Conservation (phyloP, 2,113 vertebrate species). For the Myanophis thanlyinensis region DNA sequence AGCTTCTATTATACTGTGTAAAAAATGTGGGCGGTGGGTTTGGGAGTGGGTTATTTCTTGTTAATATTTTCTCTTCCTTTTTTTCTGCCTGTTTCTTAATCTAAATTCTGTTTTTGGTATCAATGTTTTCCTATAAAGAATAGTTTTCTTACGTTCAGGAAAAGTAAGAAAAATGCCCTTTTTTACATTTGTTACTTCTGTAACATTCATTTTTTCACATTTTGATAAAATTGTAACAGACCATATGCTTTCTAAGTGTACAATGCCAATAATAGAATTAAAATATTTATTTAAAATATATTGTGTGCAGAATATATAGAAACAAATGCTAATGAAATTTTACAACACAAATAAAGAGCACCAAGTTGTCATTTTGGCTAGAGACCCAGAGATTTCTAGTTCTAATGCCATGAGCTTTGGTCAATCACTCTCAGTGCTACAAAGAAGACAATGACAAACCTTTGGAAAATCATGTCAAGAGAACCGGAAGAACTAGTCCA, state of each 20-base stretch:
- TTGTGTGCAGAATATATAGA: constrained; percentile 37
- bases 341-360: not conserved
- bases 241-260: constrained; percentile 99
- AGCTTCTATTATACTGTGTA: constrained; percentile 88
- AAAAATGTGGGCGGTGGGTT: constrained; percentile 56
- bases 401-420: not conserved
- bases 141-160: constrained; percentile 96
- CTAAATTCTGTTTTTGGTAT: constrained; percentile 95
- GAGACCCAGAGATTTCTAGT: not conserved
- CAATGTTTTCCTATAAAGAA: constrained; percentile 97
- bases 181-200: constrained; percentile 99
- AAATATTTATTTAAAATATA: constrained; percentile 99
- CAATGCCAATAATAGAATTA: constrained; percentile 99
- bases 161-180: constrained; percentile 92
- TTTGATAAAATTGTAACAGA: constrained; percentile 99
- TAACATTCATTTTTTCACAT: constrained; percentile 99
- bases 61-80: not conserved
- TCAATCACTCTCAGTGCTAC: not conserved
- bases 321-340: not conserved
- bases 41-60: not conserved
- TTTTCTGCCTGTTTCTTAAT: constrained; percentile 76
- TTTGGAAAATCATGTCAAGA: not conserved
- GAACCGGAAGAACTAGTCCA: not conserved
- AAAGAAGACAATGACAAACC: not conserved
- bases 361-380: not conserved